These are phyloP conservation scores for Lithophane socia DNA, from an alignment of 2,888 invertebrate genomes.

Conservation along the genomic window DNA sequence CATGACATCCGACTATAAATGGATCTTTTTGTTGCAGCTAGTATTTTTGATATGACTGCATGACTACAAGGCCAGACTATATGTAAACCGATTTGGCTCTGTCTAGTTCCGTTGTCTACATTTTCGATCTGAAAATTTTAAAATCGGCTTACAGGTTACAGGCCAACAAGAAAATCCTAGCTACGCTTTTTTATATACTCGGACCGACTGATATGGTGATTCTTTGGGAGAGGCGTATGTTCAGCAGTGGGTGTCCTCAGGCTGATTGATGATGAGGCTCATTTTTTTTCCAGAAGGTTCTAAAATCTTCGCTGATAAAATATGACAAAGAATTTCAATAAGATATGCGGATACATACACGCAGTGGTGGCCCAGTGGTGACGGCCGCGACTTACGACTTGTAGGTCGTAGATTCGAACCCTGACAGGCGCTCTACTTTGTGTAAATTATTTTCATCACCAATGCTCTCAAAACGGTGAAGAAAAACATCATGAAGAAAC, in stretches of 20 bases:
- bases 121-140: not conserved
- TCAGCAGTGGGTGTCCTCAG: not conserved
- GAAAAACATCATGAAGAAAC: too few species aligned
- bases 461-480: too few species aligned
- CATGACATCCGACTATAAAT: not conserved
- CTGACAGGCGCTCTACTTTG: too few species aligned
- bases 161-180: not conserved
- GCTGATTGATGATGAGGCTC: not conserved
- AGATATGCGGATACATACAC: not conserved
- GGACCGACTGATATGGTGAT: not conserved
- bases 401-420: too few species aligned
- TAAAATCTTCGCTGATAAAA: not conserved
- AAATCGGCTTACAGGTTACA: not conserved
- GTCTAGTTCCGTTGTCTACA: not conserved
- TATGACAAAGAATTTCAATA: not conserved
- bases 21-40: not conserved
- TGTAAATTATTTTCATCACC: too few species aligned
- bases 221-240: not conserved
- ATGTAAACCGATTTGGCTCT: not conserved
- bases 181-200: not conserved
- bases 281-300: not conserved
- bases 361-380: too few species aligned
- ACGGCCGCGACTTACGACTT: too few species aligned
- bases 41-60: not conserved
- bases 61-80: not conserved